These are phyloP conservation scores for Lasius fuliginosus DNA, from an alignment of 2,888 invertebrate genomes.

Conservation along the genomic window DNA sequence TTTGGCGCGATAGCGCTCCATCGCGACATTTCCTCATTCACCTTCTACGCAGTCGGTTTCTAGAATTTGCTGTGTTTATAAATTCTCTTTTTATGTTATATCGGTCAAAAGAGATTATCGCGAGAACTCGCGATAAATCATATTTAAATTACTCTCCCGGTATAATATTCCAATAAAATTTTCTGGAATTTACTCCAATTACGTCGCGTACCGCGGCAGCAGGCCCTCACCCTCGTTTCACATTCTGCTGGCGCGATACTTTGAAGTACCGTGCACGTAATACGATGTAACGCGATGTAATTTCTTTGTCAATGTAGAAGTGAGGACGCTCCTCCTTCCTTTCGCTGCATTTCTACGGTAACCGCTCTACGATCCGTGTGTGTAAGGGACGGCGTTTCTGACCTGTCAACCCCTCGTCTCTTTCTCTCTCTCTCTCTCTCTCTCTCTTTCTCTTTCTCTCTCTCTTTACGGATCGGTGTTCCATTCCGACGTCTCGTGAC, in stretches of 20 bases:
- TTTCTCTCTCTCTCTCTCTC: conserved; percentile 1
- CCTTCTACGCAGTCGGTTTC: background rate
- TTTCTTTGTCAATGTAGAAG: conserved; percentile 67
- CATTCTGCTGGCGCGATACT: conserved; percentile 38
- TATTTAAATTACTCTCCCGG: background rate
- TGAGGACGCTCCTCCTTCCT: conserved; percentile 47
- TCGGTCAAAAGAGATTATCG: background rate
- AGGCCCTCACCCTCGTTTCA: conserved; percentile 55
- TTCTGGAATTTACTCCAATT: background rate
- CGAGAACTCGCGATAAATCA: background rate
- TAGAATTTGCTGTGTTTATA: background rate
- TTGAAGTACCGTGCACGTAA: conserved; percentile 67
- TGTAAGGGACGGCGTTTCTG: conserved; percentile 47
- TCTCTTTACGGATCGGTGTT: conserved; percentile 64
- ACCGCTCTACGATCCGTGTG: conserved; percentile 36
- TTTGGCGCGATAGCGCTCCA: conserved; percentile 28
- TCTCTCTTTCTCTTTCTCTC: background rate
- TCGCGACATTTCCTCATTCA: conserved; percentile 35
- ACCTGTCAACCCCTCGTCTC: conserved; percentile 47
- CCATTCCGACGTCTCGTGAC: conserved; percentile 65
- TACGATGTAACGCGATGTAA: conserved; percentile 70
- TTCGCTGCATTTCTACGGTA: conserved; percentile 77
- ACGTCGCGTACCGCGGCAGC: background rate
- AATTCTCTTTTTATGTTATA: background rate
- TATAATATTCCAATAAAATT: background rate